Evolutionary conservation across 1,140 invertebrate genomes (phyloP), one percentile per base, ranked within the genome.

Genomic region (Neelides sp.): DNA sequence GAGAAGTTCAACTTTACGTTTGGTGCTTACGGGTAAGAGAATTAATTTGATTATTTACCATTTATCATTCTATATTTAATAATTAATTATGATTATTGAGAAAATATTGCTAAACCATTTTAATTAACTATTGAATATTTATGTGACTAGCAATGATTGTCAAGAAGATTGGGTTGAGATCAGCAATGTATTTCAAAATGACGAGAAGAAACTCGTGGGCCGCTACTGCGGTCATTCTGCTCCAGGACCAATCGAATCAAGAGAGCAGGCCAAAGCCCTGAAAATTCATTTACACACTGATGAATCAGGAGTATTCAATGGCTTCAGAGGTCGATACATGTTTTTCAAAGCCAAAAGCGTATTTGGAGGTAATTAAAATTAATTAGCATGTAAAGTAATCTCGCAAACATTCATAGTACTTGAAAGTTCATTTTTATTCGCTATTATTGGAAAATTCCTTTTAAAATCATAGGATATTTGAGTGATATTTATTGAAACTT

Each of bases 151-250:
- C 50, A 67, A 64, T 43, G 59, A 63, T 45, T 93, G 89, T 68
- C 81, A 81, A 67, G 85, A 92, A 65, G 89, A 93, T 66, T 93
- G 86, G 86, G 70, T 93, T 53, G 88, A 93, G 70, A 83, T 92
- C 59, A 92, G 85, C 71, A 88, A 89, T 63, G 74, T 88, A 54
- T 87, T 85, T 57, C 73, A 77, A 52, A 83, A 84, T 64, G 75
- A 79, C 42, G 79, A 79, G 36, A 80, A 86, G 60, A 81, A 80
- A 61, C 74, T 88, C 52, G 77, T 91, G 43, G 88, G 88, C 17
- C 77, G 86, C 41, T 70, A 67, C 54, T 70, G 68, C 55, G 62
- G 63, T 0, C 45, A 50, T 13, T 62, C 64, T 3, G 61, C 62
- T 20, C 52, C 52, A 20, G 90, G 89, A 26, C 90, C 90, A 10